These are phyloP conservation scores for Centropus unirufus DNA, from an alignment of 2,113 vertebrate genomes.

Conservation along the genomic window DNA sequence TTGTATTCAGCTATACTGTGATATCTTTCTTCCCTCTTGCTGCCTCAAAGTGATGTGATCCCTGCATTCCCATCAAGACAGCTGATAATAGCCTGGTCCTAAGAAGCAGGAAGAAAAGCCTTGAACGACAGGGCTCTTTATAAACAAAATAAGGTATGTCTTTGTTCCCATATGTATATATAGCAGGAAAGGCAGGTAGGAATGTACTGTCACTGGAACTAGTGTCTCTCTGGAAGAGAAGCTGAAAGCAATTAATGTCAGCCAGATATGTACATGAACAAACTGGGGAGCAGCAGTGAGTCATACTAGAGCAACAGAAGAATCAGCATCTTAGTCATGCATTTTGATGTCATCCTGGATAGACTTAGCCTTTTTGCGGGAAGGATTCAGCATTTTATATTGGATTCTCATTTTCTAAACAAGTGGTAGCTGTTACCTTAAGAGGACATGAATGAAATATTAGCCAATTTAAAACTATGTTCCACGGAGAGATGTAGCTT, in stretches of 20 bases:
- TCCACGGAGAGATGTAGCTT: conserved; percentile 19
- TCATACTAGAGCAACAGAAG: not conserved
- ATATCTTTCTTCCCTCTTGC: not conserved
- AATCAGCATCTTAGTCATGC: not conserved
- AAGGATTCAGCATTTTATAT: not conserved
- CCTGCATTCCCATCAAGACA: not conserved
- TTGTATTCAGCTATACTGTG: not conserved
- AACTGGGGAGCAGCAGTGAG: not conserved
- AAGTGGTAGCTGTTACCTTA: conserved; percentile 21
- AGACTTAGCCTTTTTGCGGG: not conserved
- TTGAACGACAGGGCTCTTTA: not conserved
- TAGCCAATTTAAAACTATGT: conserved; percentile 12
- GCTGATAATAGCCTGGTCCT: not conserved
- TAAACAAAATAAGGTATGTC: not conserved
- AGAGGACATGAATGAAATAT: conserved; percentile 14
- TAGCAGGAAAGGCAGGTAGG: not conserved
- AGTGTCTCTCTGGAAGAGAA: not conserved
- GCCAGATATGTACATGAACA: not conserved
- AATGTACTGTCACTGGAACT: not conserved
- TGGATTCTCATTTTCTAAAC: not conserved
- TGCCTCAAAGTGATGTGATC: not conserved
- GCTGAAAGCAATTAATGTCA: not conserved
- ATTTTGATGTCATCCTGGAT: not conserved
- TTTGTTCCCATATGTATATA: not conserved
- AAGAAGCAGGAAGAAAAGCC: not conserved